Conservation (phyloP, 1,140 invertebrate species). For the Drosophila tani region DNA sequence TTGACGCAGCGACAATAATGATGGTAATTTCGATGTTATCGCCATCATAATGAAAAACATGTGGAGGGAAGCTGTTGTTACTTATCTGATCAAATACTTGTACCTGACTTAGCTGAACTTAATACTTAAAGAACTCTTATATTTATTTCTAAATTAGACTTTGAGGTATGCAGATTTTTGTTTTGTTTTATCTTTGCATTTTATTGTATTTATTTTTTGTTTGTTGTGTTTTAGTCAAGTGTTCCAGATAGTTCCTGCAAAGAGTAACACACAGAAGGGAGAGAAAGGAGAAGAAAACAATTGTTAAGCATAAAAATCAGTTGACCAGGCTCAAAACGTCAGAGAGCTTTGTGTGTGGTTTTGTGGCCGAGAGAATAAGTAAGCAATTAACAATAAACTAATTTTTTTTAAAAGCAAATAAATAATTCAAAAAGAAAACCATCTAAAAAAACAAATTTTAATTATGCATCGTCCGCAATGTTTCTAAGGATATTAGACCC, state of each 20-base stretch:
- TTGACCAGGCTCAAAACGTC: constrained; percentile 45
- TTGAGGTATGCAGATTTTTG: constrained; percentile 67
- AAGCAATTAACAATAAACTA: neutral
- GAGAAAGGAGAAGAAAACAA: constrained; percentile 28
- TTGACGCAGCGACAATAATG: constrained; percentile 5
- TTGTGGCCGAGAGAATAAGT: constrained; percentile 27
- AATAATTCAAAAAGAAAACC: neutral
- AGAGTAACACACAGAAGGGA: constrained; percentile 13
- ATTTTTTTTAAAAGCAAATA: neutral
- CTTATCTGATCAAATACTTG: constrained; percentile 63
- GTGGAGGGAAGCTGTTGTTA: constrained; percentile 83
- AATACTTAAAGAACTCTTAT: constrained; percentile 77
- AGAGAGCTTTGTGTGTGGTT: constrained; percentile 65
- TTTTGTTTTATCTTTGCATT: constrained; percentile 20
- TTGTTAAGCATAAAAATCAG: constrained; percentile 47
- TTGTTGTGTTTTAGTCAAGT: constrained; percentile 19
- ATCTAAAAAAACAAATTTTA: no score
- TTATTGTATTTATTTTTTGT: constrained; percentile 45
- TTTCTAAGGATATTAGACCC: neutral
- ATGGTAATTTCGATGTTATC: constrained; percentile 2
- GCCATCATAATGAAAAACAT: constrained; percentile 46
- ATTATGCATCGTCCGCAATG: neutral
- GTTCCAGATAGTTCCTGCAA: constrained; percentile 41
- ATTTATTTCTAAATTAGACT: constrained; percentile 48
- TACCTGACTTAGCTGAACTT: constrained; percentile 73